phyloP scores from a whole-genome alignment of 1,140 invertebrate genomes.

The Bombyx mori region DNA sequence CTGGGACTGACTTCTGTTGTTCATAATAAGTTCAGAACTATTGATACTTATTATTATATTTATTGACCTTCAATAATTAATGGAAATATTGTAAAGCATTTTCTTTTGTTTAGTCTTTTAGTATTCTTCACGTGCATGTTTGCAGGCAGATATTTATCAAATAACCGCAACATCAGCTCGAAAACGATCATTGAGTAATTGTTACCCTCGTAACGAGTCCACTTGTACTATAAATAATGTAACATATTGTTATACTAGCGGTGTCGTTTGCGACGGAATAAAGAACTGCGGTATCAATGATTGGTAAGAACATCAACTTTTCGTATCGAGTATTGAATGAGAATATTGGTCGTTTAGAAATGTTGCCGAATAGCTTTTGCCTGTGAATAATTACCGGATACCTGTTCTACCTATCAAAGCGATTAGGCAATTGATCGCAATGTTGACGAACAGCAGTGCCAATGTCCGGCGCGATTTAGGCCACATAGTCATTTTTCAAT shows the following conservation, averaged over 20 bases:
- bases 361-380: no score
- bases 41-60: background rate
- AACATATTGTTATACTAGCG: conserved; percentile 47
- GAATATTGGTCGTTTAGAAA: no score
- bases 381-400: no score
- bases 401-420: no score
- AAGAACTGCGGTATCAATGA: conserved; percentile 53
- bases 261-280: conserved; percentile 57
- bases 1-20: no score
- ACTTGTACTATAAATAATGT: conserved; percentile 24
- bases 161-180: conserved; percentile 46
- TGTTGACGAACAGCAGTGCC: no score
- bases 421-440: no score
- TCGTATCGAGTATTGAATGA: no score
- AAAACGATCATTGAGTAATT: conserved; percentile 15
- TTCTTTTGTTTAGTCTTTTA: background rate
- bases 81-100: background rate
- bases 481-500: no score
- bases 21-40: no score
- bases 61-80: background rate
- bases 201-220: conserved; percentile 36
- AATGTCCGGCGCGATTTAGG: no score
- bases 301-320: conserved; percentile 24
- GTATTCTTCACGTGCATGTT: background rate
- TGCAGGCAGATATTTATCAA: conserved; percentile 48